Base-by-base conservation (phyloP, 2,797 vertebrate species). In the Spinus olivaceus region DNA sequence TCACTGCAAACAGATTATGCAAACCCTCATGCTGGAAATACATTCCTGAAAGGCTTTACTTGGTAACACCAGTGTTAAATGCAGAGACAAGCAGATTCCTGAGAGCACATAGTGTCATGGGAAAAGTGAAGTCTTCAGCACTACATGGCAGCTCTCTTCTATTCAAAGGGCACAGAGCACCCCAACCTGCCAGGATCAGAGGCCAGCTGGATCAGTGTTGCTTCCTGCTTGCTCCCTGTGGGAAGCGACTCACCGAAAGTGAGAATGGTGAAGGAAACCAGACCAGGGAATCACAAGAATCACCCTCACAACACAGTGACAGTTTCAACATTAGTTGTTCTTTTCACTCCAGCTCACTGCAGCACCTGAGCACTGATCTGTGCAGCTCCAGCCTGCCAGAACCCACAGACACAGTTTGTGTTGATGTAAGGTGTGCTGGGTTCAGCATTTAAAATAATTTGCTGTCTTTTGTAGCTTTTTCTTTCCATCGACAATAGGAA, bases 151-250 rank as follows among this genome's bases (percentile, higher is more conserved):
- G 50, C 51, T 80, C 92, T 76, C 81, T 96, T 92, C 86, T 94
- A 81, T 83, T 88, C 24, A 13, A 37, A 95, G 88, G 86, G 77
- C 83, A 92, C 33, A 61, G 59, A 92, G 86, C 57, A 80, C 32
- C 71, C 57, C 70, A 90, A 6, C 42, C 66, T 51, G 35, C 54
- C 53, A 78, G 61, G 86, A 89, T 72, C 84, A 73, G 88, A 76
- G 81, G 42, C 83, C 3, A 9, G 28, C 83, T 44, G 72, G 85
- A 83, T 91, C 89, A 61, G 20, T 12, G 37, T 16, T 8, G 5
- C 78, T 96, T 96, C 96, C 96, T 94, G 86, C 80, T 76, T 44
- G 66, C 59, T 91, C 88, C 84, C 69, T 10, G 19, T 2, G 82
- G 93, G 86, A 95, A 90, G 88, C 47, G 2, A 28, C 67, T 71